A percentile compares a stretch with the other conserved stretches of the same genome.
phyloP scores from a whole-genome alignment of 2,113 vertebrate species.

The Vulpes vulpes region DNA sequence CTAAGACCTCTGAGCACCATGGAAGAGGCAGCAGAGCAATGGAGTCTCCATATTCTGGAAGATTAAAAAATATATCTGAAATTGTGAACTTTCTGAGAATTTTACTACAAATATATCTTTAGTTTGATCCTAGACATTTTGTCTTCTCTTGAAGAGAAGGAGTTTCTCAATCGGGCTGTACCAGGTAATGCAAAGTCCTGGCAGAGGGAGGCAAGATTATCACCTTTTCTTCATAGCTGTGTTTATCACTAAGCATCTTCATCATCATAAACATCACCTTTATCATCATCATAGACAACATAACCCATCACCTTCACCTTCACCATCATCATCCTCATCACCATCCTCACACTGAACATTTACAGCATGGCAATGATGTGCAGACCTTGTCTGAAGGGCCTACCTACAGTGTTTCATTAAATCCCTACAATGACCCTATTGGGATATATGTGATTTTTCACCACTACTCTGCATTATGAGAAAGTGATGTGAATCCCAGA shows the following conservation, averaged over 20 bases:
- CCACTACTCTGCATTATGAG: background rate
- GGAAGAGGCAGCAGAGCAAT: too few species aligned
- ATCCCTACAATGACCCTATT: too few species aligned
- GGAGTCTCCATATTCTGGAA: background rate
- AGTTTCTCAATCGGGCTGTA: fast-evolving
- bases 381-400: too few species aligned
- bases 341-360: background rate
- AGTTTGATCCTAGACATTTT: background rate
- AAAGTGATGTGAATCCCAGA: background rate
- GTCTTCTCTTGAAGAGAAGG: background rate
- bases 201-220: too few species aligned
- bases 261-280: background rate
- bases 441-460: too few species aligned
- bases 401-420: too few species aligned
- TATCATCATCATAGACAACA: background rate
- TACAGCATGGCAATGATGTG: fast-evolving
- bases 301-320: fast-evolving
- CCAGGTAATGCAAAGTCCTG: fast-evolving
- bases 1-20: background rate
- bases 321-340: background rate
- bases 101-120: background rate
- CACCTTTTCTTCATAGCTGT: background rate
- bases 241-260: background rate
- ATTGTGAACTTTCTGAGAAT: background rate
- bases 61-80: background rate